These are phyloP conservation scores for Bombus picipes DNA, from an alignment of 1,140 invertebrate species.

Conservation along the genomic window DNA sequence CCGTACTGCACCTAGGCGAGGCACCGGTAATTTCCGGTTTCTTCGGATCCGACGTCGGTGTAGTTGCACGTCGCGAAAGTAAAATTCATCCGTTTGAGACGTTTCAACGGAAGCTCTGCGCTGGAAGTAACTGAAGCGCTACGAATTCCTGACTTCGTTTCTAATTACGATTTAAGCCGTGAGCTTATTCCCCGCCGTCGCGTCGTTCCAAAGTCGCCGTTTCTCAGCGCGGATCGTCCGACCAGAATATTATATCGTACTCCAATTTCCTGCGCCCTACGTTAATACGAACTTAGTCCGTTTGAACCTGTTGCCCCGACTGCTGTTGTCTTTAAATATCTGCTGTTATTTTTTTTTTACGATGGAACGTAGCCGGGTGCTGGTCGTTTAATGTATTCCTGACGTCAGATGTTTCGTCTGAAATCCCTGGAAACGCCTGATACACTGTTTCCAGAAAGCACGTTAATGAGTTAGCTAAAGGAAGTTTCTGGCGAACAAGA, in stretches of 20 bases:
- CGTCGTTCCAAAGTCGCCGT: not conserved
- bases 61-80: not conserved
- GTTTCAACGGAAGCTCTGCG: not conserved
- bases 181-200: not conserved
- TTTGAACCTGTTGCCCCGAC: conserved; percentile 1
- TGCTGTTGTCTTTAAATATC: not conserved
- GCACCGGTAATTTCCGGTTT: conserved; percentile 15
- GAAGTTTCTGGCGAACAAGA: not conserved
- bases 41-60: not conserved
- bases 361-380: not conserved
- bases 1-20: not conserved
- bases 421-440: not conserved
- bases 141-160: conserved; percentile 27
- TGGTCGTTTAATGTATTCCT: not conserved
- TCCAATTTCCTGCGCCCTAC: conserved; percentile 6
- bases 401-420: not conserved
- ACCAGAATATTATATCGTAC: conserved; percentile 15
- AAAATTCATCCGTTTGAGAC: not conserved
- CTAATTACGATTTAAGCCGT: conserved; percentile 46
- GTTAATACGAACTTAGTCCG: conserved; percentile 11
- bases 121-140: not conserved
- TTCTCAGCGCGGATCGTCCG: not conserved
- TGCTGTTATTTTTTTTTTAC: not conserved
- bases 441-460: not conserved
- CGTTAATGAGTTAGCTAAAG: not conserved